Conservation (phyloP, 2,113 vertebrate genomes). For the Colossoma macropomum region DNA sequence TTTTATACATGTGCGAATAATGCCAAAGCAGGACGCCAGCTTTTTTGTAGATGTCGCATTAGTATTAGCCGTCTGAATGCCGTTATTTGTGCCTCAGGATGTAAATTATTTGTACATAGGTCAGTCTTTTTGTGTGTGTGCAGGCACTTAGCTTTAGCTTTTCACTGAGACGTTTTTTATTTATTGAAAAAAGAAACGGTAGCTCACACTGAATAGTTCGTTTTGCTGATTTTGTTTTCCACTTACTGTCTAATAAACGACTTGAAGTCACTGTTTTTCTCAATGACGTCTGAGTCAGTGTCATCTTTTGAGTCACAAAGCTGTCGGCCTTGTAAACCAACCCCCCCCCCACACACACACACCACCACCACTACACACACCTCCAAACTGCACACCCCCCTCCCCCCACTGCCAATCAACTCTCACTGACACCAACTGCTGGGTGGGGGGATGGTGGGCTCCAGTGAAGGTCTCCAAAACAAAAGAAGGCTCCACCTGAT, state of each 20-base stretch:
- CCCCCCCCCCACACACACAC: background rate
- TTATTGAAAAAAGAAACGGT: constrained; percentile 70
- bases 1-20: too few species aligned
- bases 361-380: background rate
- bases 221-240: constrained; percentile 46
- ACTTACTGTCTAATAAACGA: constrained; percentile 52
- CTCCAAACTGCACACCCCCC: background rate
- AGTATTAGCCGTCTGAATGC: background rate
- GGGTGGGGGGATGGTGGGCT: constrained; percentile 34
- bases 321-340: background rate
- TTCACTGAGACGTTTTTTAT: constrained; percentile 66
- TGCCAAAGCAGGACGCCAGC: too few species aligned
- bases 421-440: background rate
- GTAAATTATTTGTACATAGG: constrained; percentile 70
- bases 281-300: constrained; percentile 44
- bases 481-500: constrained; percentile 75
- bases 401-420: constrained; percentile 3
- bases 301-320: constrained; percentile 30
- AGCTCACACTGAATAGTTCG: constrained; percentile 71
- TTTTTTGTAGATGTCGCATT: background rate
- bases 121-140: constrained; percentile 51
- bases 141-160: constrained; percentile 72
- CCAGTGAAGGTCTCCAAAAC: constrained; percentile 56
- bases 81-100: constrained; percentile 2
- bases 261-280: constrained; percentile 29